A percentile compares a stretch with the other conserved stretches of the same genome.
Evolutionary conservation across 2,888 invertebrate genomes (phyloP).

Genomic region (Zygothrica quintamaculata): DNA sequence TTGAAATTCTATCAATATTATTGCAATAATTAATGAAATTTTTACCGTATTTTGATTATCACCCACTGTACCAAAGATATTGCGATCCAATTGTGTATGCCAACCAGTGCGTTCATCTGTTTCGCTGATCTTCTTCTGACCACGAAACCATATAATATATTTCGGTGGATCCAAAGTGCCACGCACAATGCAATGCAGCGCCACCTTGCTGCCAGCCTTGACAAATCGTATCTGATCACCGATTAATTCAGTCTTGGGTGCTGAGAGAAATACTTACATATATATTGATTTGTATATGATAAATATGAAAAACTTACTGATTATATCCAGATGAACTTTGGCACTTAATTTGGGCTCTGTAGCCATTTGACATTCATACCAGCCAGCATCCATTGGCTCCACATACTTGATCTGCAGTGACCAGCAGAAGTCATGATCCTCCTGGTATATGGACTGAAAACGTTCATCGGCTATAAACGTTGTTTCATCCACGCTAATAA

Average conservation of each 20-base stretch:
- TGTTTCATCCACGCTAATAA: conserved; percentile 91
- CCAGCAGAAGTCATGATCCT: conserved; percentile 88
- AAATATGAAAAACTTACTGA: too few species aligned
- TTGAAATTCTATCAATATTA: too few species aligned
- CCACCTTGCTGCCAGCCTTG: conserved; percentile 94
- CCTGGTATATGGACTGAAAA: conserved; percentile 90
- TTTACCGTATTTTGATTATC: conserved; percentile 84
- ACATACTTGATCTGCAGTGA: conserved; percentile 96
- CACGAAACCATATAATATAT: conserved; percentile 97
- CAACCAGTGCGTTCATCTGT: too few species aligned
- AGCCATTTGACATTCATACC: conserved; percentile 97
- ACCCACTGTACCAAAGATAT: conserved; percentile 81
- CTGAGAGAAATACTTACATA: conserved; percentile 87
- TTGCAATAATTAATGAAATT: neutral
- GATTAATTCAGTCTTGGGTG: conserved; percentile 95
- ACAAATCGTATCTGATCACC: conserved; percentile 96
- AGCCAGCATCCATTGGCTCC: conserved; percentile 94
- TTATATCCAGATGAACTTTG: conserved; percentile 95
- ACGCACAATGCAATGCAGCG: conserved; percentile 94
- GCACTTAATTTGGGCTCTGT: conserved; percentile 97
- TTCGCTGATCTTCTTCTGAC: too few species aligned
- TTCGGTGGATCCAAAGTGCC: conserved; percentile 96
- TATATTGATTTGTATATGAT: too few species aligned
- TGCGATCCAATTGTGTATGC: conserved; percentile 84
- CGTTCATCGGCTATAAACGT: conserved; percentile 97